phyloP scores from a whole-genome alignment of 2,797 vertebrate genomes.

The Ciconia nigra region DNA sequence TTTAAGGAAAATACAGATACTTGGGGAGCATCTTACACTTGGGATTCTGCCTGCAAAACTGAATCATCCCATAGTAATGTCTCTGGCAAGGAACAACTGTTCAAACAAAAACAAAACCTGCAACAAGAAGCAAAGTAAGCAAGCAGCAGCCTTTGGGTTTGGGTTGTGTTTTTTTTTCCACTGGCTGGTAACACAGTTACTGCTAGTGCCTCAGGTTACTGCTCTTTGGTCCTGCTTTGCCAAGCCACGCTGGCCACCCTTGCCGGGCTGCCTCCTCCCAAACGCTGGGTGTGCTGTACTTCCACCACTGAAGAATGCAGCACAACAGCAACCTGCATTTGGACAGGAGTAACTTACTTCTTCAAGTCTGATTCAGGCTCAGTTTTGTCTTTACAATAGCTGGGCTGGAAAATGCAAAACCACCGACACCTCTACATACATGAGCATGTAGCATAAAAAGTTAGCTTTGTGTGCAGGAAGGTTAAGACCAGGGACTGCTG shows the following conservation, averaged over 20 bases:
- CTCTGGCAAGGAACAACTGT: background rate
- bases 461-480: background rate
- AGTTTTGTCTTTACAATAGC: background rate
- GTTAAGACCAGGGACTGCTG: background rate
- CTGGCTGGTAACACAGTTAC: background rate
- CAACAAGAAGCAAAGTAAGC: background rate
- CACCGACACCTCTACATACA: background rate
- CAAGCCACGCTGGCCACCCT: accelerated
- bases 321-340: background rate
- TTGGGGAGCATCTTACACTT: background rate
- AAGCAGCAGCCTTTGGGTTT: background rate
- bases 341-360: background rate
- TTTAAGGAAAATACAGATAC: background rate
- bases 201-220: background rate
- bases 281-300: accelerated
- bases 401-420: background rate
- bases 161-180: too few species aligned
- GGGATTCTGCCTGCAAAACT: background rate
- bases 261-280: background rate
- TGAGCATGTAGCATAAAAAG: background rate
- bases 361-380: background rate
- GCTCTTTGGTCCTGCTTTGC: background rate
- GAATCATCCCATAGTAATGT: background rate
- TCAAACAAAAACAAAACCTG: background rate
- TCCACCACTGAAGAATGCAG: background rate